Evolutionary conservation across 2,888 invertebrate species (phyloP).

Genomic region (Drosophila mayaguana): DNA sequence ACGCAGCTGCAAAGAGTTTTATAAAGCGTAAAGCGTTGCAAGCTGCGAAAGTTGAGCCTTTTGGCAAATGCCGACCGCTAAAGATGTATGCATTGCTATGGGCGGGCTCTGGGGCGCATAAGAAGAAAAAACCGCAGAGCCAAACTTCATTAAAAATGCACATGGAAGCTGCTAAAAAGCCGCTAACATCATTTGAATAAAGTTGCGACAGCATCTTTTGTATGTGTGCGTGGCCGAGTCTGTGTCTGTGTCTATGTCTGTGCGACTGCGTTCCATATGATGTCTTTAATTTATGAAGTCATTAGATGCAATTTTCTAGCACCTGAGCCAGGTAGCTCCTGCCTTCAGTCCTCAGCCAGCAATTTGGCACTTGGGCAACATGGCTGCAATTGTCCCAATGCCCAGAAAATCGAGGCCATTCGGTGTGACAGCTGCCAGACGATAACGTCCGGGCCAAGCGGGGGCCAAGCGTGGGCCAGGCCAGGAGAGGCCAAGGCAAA

Average conservation of each 20-base stretch:
- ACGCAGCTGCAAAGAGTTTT: slow-evolving; percentile 50
- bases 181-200: slow-evolving; percentile 53
- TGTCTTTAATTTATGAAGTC: slow-evolving; percentile 68
- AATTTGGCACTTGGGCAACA: slow-evolving; percentile 57
- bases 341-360: background rate
- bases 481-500: slow-evolving; percentile 56
- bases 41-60: slow-evolving; percentile 62
- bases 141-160: slow-evolving; percentile 75
- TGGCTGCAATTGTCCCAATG: slow-evolving; percentile 53
- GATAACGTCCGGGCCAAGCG: slow-evolving; percentile 22
- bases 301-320: slow-evolving; percentile 70
- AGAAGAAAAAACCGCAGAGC: slow-evolving; percentile 51
- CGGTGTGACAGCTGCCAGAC: slow-evolving; percentile 63
- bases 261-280: slow-evolving; percentile 12
- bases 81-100: slow-evolving; percentile 57
- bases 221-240: background rate
- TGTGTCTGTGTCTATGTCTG: slow-evolving; percentile 9
- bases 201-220: slow-evolving; percentile 24
- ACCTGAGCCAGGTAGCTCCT: slow-evolving; percentile 51
- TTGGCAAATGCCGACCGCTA: slow-evolving; percentile 63
- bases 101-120: slow-evolving; percentile 11
- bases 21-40: slow-evolving; percentile 15
- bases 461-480: slow-evolving; percentile 13
- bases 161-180: slow-evolving; percentile 52
- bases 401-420: slow-evolving; percentile 67